These are phyloP conservation scores for Trichomycterus rosablanca DNA, from an alignment of 2,113 vertebrate species.

Conservation along the genomic window DNA sequence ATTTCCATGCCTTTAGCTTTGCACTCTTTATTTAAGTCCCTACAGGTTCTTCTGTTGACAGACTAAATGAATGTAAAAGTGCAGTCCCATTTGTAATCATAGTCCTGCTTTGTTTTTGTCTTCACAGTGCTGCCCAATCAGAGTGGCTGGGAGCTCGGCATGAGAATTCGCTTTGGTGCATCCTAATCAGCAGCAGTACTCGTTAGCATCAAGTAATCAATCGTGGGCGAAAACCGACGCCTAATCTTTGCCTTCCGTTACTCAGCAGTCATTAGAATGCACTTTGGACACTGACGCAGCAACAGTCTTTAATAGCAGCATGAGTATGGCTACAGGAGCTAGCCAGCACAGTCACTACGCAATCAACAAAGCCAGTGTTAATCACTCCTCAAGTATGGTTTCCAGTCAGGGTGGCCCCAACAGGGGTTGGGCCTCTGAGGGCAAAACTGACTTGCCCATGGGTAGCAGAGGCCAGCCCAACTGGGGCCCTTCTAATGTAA, in stretches of 20 bases:
- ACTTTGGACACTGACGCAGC: conserved; percentile 77
- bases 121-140: conserved; percentile 75
- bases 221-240: conserved; percentile 79
- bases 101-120: no score
- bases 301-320: conserved; percentile 62
- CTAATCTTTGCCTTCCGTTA: conserved; percentile 85
- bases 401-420: conserved; percentile 70
- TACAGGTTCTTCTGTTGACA: no score
- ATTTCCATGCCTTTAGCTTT: no score
- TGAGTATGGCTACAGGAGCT: conserved; percentile 92
- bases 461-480: conserved; percentile 81
- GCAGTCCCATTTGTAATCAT: no score
- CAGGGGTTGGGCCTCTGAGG: conserved; percentile 80
- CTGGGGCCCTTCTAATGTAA: conserved; percentile 92
- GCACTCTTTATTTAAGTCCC: no score
- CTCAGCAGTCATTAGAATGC: conserved; percentile 83
- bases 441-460: conserved; percentile 82
- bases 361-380: conserved; percentile 82
- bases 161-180: conserved; percentile 87
- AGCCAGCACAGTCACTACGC: conserved; percentile 87
- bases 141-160: conserved; percentile 83
- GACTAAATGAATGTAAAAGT: no score
- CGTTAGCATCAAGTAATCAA: conserved; percentile 91
- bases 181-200: conserved; percentile 70
- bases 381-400: conserved; percentile 60